These are phyloP conservation scores for Toxostoma redivivum DNA, from an alignment of 2,113 vertebrate species.

Conservation along the genomic window DNA sequence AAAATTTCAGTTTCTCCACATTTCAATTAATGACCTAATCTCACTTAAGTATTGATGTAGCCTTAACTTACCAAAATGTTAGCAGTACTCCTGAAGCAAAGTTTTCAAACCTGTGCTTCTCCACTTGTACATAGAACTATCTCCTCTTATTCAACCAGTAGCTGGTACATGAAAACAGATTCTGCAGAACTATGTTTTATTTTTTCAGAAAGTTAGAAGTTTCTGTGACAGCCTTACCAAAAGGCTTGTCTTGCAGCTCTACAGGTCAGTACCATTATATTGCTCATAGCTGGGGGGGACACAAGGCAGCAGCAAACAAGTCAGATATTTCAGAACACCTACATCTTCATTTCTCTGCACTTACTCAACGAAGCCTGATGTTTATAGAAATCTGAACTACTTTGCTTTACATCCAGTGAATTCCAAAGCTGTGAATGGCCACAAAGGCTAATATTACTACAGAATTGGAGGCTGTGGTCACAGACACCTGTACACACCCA, in stretches of 20 bases:
- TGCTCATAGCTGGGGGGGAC: rapidly evolving
- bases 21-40: neutral
- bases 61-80: neutral
- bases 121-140: rapidly evolving
- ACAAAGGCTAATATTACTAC: neutral
- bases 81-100: neutral
- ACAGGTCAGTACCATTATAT: neutral
- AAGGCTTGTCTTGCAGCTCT: neutral
- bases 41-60: neutral
- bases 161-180: neutral
- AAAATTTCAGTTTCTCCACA: neutral
- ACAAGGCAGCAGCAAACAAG: neutral
- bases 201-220: neutral
- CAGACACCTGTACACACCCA: neutral
- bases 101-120: neutral
- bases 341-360: neutral
- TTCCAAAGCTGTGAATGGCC: neutral
- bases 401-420: neutral
- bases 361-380: neutral
- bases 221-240: neutral
- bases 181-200: neutral
- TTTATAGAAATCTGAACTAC: neutral
- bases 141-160: neutral
- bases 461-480: neutral
- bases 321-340: neutral